Evolutionary conservation across 2,113 vertebrate genomes (phyloP), one percentile per base, ranked within the genome.

Genomic region (Mola mola): DNA sequence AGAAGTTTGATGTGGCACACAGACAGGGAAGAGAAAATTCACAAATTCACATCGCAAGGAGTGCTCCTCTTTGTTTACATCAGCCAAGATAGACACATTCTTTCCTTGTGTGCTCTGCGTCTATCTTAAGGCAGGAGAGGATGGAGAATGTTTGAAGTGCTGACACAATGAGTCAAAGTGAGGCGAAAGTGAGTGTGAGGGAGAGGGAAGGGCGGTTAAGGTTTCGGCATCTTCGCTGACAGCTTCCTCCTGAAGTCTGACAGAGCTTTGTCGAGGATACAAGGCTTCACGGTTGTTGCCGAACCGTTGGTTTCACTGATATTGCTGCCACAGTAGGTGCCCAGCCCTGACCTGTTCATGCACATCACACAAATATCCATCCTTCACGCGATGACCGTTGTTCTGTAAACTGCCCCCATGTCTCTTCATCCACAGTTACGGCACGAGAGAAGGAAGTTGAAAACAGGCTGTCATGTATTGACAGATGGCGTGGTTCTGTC

Each of bases 101-200:
- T 66, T n/a, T 63, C 40, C 62, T 67, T 56, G 80, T 75, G 66
- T 65, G 74, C 50, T 74, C 72, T 37, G 47, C 28, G 15, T 66
- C 69, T 69, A 16, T 74, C 71, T 87, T 21, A 40, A 60, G 82
- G 84, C 76, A 20, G 64, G 46, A 51, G 75, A 51, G 80, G 78
- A 48, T 21, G 29, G 72, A 52, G 72, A 43, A 52, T 40, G 78
- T 80, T 78, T 83, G 82, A 85, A 79, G 78, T 72, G 79, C 78
- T 86, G 85, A 82, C 85, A 85, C 75, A 57, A 41, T 72, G 83
- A 86, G 72, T 86, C 79, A 79, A 78, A 82, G 58, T 8, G 47
- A 82, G 81, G 67, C 56, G 41, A 61, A 67, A 61, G 68, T 31
- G 66, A 71, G 64, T 22, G 52, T 38, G 79, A 79, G 71, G 47